Conservation (phyloP, 2,797 vertebrate species). For the Spatula versicolor region DNA sequence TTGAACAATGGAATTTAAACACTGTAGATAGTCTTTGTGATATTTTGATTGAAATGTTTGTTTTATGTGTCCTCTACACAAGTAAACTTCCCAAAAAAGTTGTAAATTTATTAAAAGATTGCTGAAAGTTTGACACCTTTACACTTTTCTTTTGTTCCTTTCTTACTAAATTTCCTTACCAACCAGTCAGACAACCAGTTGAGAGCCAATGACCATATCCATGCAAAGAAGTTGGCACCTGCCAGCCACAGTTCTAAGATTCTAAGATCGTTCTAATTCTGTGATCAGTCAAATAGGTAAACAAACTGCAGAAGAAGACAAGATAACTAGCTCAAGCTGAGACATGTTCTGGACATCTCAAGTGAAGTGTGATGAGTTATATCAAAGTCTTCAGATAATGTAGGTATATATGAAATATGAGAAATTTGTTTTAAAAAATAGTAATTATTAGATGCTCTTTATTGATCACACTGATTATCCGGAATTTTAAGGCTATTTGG, state of each 20-base stretch:
- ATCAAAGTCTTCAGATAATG: neutral
- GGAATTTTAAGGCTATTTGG: neutral
- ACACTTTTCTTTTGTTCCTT: neutral
- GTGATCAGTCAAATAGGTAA: neutral
- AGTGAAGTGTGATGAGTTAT: neutral
- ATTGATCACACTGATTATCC: neutral
- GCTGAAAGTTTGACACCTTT: neutral
- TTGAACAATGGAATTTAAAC: neutral
- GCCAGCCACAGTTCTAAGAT: neutral
- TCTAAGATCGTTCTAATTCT: neutral
- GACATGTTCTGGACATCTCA: neutral
- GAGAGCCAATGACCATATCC: neutral
- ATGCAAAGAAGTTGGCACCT: neutral
- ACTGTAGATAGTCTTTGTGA: neutral
- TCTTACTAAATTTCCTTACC: neutral
- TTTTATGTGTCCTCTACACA: neutral
- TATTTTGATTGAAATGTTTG: neutral
- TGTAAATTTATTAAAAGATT: neutral
- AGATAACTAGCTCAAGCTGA: neutral
- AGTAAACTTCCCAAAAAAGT: neutral
- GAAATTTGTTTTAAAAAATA: neutral
- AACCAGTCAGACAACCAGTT: neutral
- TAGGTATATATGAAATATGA: neutral
- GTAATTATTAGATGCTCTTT: neutral
- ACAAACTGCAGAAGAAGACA: neutral